These are phyloP conservation scores for Aromia moschata DNA, from an alignment of 2,888 invertebrate genomes.

Conservation along the genomic window DNA sequence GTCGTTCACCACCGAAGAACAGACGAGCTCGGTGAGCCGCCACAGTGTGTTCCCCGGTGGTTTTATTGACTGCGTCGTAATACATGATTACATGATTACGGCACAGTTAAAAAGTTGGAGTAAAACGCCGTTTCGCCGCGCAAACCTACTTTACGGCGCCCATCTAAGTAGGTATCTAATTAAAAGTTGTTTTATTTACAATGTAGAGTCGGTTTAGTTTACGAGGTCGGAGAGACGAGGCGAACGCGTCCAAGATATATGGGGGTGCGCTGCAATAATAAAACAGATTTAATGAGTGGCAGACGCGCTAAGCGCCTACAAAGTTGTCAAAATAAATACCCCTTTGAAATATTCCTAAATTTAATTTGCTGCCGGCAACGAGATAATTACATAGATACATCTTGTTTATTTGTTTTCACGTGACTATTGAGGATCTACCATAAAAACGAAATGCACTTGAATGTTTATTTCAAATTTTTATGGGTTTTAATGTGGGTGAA, in stretches of 20 bases:
- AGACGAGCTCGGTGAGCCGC: slow-evolving; percentile 1
- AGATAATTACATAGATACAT: too few relatives aligned
- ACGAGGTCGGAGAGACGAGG: background rate
- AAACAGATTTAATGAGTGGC: too few relatives aligned
- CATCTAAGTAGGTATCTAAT: slow-evolving; percentile 20
- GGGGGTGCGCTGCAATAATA: too few relatives aligned
- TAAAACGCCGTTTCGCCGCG: slow-evolving; percentile 12
- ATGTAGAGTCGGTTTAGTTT: slow-evolving; percentile 7
- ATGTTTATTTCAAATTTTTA: too few relatives aligned
- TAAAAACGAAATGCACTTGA: too few relatives aligned
- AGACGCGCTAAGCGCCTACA: too few relatives aligned
- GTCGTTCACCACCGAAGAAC: slow-evolving; percentile 12
- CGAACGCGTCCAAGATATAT: slow-evolving; percentile 1
- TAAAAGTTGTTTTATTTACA: slow-evolving; percentile 23
- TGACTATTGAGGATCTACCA: too few relatives aligned
- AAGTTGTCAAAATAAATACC: too few relatives aligned
- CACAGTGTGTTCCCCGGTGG: slow-evolving; percentile 1
- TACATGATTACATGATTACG: slow-evolving; percentile 20
- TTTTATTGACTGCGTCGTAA: slow-evolving; percentile 21
- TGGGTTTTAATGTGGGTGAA: too few relatives aligned
- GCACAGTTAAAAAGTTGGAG: slow-evolving; percentile 15
- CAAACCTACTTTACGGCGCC: slow-evolving; percentile 12
- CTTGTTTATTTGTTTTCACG: too few relatives aligned
- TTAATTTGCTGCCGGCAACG: too few relatives aligned
- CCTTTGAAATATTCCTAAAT: too few relatives aligned